Evolutionary conservation across 2,888 invertebrate species (phyloP), one percentile per base, ranked within the genome.

Genomic region (Phaedon cochleariae): DNA sequence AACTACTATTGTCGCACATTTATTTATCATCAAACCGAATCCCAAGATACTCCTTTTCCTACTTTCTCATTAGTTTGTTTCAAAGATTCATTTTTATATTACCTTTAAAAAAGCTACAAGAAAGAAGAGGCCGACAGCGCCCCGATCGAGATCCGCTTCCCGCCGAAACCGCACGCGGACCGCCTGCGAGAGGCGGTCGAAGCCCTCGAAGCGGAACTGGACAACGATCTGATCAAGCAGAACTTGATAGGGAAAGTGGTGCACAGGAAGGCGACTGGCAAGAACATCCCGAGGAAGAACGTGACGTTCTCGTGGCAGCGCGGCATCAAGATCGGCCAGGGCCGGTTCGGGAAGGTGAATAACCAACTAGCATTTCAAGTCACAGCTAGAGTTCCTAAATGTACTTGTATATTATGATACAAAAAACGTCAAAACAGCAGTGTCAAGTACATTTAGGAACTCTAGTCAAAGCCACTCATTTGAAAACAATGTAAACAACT

Each of bases 301-400:
- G 94, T 96, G 48, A 92, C 92, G 70, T 97, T 97, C 85, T 92
- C 93, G 64, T 97, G 97, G 97, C 96, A 96, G 85, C 87, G 96
- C 12, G 96, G 97, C 2, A 92, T 95, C 67, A 97, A 97, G 82
- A 88, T 91, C 67, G 97, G 97, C 0, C 94, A 95, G 74, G 97
- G 97, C 9, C 89, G 94, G 69, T 97, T 96, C 82, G 97, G 97
- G 2, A 96, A 34, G 31, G 26, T n/a, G n/a, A n/a, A n/a, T n/a
- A n/a, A n/a, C n/a, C n/a, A n/a, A n/a, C n/a, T n/a, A n/a, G n/a
- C n/a, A n/a, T n/a, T n/a, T n/a, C n/a, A n/a, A n/a, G n/a, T n/a
- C n/a, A n/a, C n/a, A n/a, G n/a, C n/a, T n/a, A n/a, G n/a, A n/a
- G n/a, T n/a, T n/a, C n/a, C n/a, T n/a, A n/a, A n/a, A n/a, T n/a